Evolutionary conservation across 2,797 vertebrate genomes (phyloP), one percentile per base, ranked within the genome.

Genomic region (Microctenopoma stevenorrisi): DNA sequence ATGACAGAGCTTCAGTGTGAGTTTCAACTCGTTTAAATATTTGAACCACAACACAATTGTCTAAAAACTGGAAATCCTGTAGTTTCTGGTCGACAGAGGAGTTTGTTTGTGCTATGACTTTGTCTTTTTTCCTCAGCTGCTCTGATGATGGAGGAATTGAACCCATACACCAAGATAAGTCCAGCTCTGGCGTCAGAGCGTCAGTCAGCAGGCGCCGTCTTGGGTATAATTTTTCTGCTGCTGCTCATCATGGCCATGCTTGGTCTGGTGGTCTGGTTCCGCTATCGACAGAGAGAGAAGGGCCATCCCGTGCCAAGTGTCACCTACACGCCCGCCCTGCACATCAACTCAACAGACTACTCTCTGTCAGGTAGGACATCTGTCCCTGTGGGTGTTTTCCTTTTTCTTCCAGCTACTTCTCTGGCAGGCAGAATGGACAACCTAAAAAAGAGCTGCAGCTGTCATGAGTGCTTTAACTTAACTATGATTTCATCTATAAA

Each of bases 151-250:
- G 97, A 99, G 86, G 97, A 98, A 84, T 91, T 99, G 91, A 99
- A 99, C 84, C 97, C 97, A n/a, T 99, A 98, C 93, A 99, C 97
- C 69, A 99, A 98, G 94, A 98, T 99, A 94, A 97, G 97, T 84
- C 97, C 98, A 0, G 97, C 97, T 5, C 87, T 97, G 89, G 96
- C 95, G 35, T 96, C 96, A 0, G 97, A 97, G 92, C 95, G 94
- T 7, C 97, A 98, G 89, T 98, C 97, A 0, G 95, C 96, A 38
- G 96, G 97, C 10, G 96, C 97, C 10, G 95, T 98, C 72, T 94
- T 97, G 54, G 98, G 97, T 72, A 96, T 98, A 86, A 87, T 97
- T 87, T 93, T 97, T 85, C 95, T 99, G 73, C 90, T 99, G 76
- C 93, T 98, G 88, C 96, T 99, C 93, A 94, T 97, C 89, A 90